phyloP scores from a whole-genome alignment of 2,888 invertebrate genomes.

The Leptarthrus brevirostris region DNA sequence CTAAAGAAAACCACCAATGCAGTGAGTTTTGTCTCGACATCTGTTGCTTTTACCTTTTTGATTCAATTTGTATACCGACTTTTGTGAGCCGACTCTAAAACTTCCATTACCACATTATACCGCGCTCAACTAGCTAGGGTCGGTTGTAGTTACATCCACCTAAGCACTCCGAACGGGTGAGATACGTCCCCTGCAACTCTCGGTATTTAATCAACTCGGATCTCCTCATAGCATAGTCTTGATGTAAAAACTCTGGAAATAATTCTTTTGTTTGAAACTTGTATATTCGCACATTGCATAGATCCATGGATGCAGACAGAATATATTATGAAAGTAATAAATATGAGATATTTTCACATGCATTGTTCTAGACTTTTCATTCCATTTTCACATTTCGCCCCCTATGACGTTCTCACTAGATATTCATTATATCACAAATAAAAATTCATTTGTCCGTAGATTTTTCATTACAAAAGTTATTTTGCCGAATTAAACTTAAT shows the following conservation, averaged over 20 bases:
- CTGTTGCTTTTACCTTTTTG: slow-evolving; percentile 51
- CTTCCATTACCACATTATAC: background rate
- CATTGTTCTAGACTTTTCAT: slow-evolving; percentile 1
- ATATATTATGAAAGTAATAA: slow-evolving; percentile 28
- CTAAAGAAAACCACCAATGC: slow-evolving; percentile 10
- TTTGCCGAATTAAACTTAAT: slow-evolving; percentile 45
- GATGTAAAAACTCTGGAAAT: slow-evolving; percentile 17
- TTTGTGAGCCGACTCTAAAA: background rate
- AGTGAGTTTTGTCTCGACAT: slow-evolving; percentile 15
- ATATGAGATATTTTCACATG: slow-evolving; percentile 22
- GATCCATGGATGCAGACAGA: slow-evolving; percentile 14
- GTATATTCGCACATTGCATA: slow-evolving; percentile 6
- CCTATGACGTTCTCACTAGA: background rate
- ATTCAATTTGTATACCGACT: slow-evolving; percentile 44
- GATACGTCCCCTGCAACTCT: background rate
- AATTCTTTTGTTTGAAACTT: slow-evolving; percentile 14
- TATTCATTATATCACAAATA: slow-evolving; percentile 53
- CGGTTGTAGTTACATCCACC: background rate
- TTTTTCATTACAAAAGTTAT: slow-evolving; percentile 53
- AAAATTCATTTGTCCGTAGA: slow-evolving; percentile 54
- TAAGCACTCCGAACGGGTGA: background rate
- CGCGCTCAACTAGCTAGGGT: background rate
- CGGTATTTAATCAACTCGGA: slow-evolving; percentile 23
- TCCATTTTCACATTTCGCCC: background rate
- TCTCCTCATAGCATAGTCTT: background rate